Evolutionary conservation across 2,888 invertebrate species (phyloP), one percentile per base, ranked within the genome.

Genomic region (Pyralis farinalis): DNA sequence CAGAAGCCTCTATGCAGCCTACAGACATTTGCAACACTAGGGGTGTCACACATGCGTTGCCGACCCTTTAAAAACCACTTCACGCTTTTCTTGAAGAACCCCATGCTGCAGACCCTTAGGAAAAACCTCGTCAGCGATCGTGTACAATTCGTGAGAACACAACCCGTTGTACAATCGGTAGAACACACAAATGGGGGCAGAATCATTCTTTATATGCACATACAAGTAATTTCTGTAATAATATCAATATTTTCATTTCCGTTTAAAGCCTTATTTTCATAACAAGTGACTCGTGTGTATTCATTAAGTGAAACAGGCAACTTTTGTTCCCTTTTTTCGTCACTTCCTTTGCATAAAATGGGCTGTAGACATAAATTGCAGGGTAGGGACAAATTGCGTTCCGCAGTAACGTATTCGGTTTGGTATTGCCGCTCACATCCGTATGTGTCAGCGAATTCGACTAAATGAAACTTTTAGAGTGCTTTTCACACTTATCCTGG

Each of bases 361-460:
- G 74, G 71, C 65, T 71, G 68, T 70, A 69, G 64, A 73, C 78
- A 80, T 82, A 83, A 81, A 83, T 82, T 82, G 75, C 71, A 66
- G 73, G 78, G 74, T 66, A 56, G 71, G 73, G 71, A 79, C 81
- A 79, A 84, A 83, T 84, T 82, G 74, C 77, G 77, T 74, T 72
- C 70, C 72, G 50, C 53, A 55, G 76, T 75, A 78, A 78, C 72
- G 74, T 76, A 78, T 80, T 79, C 72, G 61, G 65, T 64, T 64
- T 66, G 63, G 72, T 67, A 71, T 67, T 63, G 63, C 67, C 61
- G 58, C 63, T 51, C 63, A 62, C 58, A 63, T 63, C 59, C 66
- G 64, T 70, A 66, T 69, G 66, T 69, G 71, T 71, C 70, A 66
- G 65, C 61, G 60, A 63, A 66, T 74, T 69, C 61, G 53, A 63